Percentiles rank a stretch among this genome's conserved stretches.
These are phyloP conservation scores for Beroe ovata DNA, from an alignment of 37 sponge, comb jelly and placozoan genomes.

Conservation along the genomic window DNA sequence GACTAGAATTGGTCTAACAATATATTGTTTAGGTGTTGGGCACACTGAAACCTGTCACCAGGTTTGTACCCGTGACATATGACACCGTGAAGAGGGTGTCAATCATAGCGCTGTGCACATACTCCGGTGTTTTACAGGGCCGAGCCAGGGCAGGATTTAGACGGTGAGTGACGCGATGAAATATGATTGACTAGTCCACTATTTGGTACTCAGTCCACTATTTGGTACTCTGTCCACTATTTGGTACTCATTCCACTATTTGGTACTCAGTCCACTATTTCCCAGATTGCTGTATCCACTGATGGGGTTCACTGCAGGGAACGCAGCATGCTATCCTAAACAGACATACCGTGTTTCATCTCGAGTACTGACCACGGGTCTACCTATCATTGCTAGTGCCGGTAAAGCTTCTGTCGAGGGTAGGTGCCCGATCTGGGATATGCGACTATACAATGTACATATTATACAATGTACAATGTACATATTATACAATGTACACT, in stretches of 20 bases:
- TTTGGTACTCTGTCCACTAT: no score
- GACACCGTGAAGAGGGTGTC: slow-evolving; percentile 56
- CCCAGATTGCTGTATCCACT: slow-evolving; percentile 34
- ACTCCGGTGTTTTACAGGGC: slow-evolving; percentile 60
- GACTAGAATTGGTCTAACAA: no score
- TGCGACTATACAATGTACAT: no score
- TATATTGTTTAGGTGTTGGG: slow-evolving; percentile 18
- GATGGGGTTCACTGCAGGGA: not conserved
- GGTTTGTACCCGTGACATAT: slow-evolving; percentile 23
- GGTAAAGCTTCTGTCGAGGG: slow-evolving; percentile 42
- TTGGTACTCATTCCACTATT: no score
- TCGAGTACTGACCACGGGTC: not conserved
- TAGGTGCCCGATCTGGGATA: no score
- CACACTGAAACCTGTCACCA: slow-evolving; percentile 40
- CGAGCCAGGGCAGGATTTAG: slow-evolving; percentile 9
- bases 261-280: no score
- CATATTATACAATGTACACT: no score
- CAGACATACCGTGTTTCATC: slow-evolving; percentile 19
- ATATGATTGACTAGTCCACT: no score
- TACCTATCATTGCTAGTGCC: slow-evolving; percentile 10
- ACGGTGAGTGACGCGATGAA: no score
- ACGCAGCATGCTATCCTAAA: slow-evolving; percentile 33
- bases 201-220: no score
- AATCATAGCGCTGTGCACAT: slow-evolving; percentile 13
- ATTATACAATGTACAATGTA: no score